Conservation (phyloP, 2,888 invertebrate species). For the Acleris emargana region DNA sequence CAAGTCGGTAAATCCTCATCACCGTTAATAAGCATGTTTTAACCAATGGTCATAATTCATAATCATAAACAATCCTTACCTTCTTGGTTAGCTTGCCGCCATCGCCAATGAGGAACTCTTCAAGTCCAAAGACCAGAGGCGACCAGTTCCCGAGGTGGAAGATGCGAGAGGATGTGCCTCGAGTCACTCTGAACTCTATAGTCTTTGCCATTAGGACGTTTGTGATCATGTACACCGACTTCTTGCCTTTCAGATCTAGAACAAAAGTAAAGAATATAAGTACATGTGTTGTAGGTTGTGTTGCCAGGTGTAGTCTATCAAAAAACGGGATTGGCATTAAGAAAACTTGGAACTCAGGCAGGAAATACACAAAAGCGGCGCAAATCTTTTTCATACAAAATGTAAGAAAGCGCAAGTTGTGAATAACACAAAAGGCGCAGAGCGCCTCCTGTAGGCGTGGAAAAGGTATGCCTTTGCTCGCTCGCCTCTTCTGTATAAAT, state of each 20-base stretch:
- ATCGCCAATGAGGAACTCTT: conserved; percentile 73
- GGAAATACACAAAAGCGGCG: too few species aligned
- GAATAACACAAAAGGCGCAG: too few species aligned
- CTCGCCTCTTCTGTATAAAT: too few species aligned
- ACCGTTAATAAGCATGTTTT: conserved; percentile 3
- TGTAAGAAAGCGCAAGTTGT: too few species aligned
- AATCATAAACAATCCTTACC: conserved; percentile 51
- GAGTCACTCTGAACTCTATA: conserved; percentile 78
- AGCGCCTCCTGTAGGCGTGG: too few species aligned
- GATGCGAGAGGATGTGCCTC: conserved; percentile 74
- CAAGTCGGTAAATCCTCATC: too few species aligned
- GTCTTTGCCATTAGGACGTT: conserved; percentile 79
- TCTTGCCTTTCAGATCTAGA: conserved; percentile 72
- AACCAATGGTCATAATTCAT: conserved; percentile 5
- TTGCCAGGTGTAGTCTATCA: too few species aligned
- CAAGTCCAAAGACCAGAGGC: conserved; percentile 75
- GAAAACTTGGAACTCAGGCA: too few species aligned
- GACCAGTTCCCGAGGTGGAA: conserved; percentile 80
- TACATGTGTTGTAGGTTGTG: too few species aligned
- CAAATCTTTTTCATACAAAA: too few species aligned
- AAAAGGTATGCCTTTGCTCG: too few species aligned
- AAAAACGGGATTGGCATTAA: too few species aligned
- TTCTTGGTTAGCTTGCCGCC: conserved; percentile 75
- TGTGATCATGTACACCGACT: conserved; percentile 79
- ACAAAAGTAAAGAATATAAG: neutral